These are phyloP conservation scores for Stegostoma tigrinum DNA, from an alignment of 2,113 vertebrate genomes.

Conservation along the genomic window DNA sequence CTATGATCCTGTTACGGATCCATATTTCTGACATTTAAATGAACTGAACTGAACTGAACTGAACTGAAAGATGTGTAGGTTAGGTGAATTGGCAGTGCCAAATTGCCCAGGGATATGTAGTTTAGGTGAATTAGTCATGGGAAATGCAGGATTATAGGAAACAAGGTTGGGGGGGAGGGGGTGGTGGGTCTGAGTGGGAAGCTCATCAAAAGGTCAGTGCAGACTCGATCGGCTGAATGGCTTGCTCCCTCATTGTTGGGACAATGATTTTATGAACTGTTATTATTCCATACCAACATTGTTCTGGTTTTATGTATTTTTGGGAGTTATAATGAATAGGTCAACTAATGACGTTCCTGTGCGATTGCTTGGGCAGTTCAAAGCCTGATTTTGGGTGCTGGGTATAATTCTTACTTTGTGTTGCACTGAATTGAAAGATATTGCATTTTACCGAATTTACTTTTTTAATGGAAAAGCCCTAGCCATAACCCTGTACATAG, in stretches of 20 bases:
- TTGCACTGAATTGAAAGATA: background rate
- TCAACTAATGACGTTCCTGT: background rate
- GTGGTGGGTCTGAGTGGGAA: too few species aligned
- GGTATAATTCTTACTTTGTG: background rate
- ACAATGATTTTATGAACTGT: too few species aligned
- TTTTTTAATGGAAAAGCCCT: background rate
- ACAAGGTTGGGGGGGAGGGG: too few species aligned
- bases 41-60: background rate
- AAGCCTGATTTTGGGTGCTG: background rate
- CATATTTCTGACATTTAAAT: background rate
- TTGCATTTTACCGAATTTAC: background rate
- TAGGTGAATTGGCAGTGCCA: too few species aligned
- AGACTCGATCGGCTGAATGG: too few species aligned
- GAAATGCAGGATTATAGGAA: too few species aligned
- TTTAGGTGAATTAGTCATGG: too few species aligned
- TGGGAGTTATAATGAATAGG: background rate
- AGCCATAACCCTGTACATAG: background rate
- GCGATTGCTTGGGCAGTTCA: background rate
- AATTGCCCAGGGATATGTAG: too few species aligned
- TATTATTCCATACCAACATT: background rate
- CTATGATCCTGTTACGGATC: background rate
- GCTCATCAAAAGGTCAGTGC: too few species aligned
- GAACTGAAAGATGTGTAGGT: too few species aligned
- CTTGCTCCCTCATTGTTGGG: too few species aligned
- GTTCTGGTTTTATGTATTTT: background rate